Conservation (phyloP, 2,797 vertebrate species). For the Buceros bicornis region DNA sequence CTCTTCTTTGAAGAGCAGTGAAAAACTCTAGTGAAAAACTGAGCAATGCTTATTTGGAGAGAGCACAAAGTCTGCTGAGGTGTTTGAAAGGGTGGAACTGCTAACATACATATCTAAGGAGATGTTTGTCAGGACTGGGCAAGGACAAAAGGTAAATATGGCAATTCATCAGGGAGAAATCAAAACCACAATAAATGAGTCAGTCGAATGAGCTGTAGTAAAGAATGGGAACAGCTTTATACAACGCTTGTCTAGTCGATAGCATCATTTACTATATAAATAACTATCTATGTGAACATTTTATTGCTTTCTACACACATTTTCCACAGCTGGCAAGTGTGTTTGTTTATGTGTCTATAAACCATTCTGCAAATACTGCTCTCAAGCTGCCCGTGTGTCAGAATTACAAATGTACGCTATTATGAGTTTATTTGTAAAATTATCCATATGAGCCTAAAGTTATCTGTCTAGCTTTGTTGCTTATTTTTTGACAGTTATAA, state of each 20-base stretch:
- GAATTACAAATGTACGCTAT: constrained; percentile 45
- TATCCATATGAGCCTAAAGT: background rate
- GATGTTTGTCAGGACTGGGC: background rate
- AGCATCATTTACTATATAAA: constrained; percentile 65
- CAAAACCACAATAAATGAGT: background rate
- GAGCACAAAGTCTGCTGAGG: background rate
- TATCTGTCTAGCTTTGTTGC: background rate
- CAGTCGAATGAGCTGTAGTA: constrained; percentile 1
- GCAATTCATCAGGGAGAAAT: background rate
- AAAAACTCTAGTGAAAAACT: background rate
- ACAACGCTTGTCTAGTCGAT: constrained; percentile 29
- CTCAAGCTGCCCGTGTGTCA: constrained; percentile 52
- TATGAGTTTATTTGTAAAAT: constrained; percentile 56
- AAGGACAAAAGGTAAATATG: constrained; percentile 34
- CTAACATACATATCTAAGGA: background rate
- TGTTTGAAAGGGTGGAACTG: background rate
- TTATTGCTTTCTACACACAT: constrained; percentile 63
- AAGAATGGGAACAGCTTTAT: constrained; percentile 35
- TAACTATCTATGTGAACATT: constrained; percentile 48
- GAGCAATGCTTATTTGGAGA: background rate
- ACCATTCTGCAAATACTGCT: constrained; percentile 61
- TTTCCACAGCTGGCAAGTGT: constrained; percentile 66
- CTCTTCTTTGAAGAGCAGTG: background rate
- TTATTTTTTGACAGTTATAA: background rate
- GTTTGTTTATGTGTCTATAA: constrained; percentile 62